Evolutionary conservation across 2,113 vertebrate genomes (phyloP), one percentile per base, ranked within the genome.

Genomic region (Nothoprocta pentlandii): DNA sequence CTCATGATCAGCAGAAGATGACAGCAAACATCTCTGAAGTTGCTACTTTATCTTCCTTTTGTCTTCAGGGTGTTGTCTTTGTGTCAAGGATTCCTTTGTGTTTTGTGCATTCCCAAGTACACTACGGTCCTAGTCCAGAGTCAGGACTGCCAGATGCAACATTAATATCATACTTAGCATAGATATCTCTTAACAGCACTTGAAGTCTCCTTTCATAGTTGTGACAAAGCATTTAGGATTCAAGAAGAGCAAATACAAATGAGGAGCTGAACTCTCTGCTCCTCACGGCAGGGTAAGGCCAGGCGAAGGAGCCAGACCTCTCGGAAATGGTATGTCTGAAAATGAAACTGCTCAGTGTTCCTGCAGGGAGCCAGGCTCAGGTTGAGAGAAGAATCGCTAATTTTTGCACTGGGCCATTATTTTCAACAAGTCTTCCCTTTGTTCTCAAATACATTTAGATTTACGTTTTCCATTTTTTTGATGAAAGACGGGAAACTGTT

Each of bases 151-250:
- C 53, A 84, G 77, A 64, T 87, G 44, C 9, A 92, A 56, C 19
- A 25, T 87, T 42, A 85, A 34, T 93, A 81, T 23, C 47, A 28
- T n/a, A 66, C 46, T 68, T 16, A 32, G 19, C 14, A 84, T 56
- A 2, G 2, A 12, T 61, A 30, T 92, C 56, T 90, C 58, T 69
- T 71, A 78, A 53, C 19, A 79, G 42, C 53, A 76, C 16, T 28
- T 62, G 34, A 89, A 94, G 77, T 58, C 44, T 73, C 73, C 30
- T 94, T 86, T 85, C 58, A 74, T 8, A 46, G 30, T 41, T 80
- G 8, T 73, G 79, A 66, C 26, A 76, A 91, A 84, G 30, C 22
- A 83, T 44, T 46, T 16, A 61, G 25, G 32, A 87, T 47, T 77
- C 54, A 61, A 90, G 75, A 83, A 46, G 20, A 4, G 53, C 26